Evolutionary conservation across 2,888 invertebrate genomes (phyloP).

Genomic region (Drosophila dives): DNA sequence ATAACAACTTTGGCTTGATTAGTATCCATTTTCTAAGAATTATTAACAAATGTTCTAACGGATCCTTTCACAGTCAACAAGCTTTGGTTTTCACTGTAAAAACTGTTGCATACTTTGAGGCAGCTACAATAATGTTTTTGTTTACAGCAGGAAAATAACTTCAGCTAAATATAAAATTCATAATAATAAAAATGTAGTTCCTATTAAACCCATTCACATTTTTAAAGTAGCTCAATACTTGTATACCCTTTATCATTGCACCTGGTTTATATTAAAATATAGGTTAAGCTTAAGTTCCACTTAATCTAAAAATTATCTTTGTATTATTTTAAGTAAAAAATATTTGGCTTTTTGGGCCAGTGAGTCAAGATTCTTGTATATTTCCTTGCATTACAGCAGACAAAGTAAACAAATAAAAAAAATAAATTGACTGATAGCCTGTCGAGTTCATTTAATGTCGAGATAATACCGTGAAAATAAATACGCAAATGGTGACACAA

Average conservation of each 20-base stretch:
- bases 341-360: constrained; percentile 6
- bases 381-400: constrained; percentile 61
- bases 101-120: constrained; percentile 38
- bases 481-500: constrained; percentile 39
- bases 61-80: not conserved
- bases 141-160: not conserved
- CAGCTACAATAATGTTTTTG: not conserved
- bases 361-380: constrained; percentile 52
- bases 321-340: constrained; percentile 6
- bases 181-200: not conserved
- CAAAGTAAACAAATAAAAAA: constrained; percentile 37
- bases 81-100: not conserved
- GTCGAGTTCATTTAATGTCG: constrained; percentile 66
- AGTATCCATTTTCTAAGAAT: not conserved
- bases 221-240: not conserved
- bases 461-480: constrained; percentile 19
- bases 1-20: not conserved
- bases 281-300: constrained; percentile 49
- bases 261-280: constrained; percentile 14
- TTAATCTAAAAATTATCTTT: constrained; percentile 16
- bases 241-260: not conserved
- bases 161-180: not conserved
- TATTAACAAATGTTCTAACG: not conserved
- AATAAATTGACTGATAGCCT: constrained; percentile 55
- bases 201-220: not conserved